Percentiles rank a stretch among this genome's conserved stretches.
phyloP scores from a whole-genome alignment of 2,113 vertebrate species.

The Shinisaurus crocodilurus region DNA sequence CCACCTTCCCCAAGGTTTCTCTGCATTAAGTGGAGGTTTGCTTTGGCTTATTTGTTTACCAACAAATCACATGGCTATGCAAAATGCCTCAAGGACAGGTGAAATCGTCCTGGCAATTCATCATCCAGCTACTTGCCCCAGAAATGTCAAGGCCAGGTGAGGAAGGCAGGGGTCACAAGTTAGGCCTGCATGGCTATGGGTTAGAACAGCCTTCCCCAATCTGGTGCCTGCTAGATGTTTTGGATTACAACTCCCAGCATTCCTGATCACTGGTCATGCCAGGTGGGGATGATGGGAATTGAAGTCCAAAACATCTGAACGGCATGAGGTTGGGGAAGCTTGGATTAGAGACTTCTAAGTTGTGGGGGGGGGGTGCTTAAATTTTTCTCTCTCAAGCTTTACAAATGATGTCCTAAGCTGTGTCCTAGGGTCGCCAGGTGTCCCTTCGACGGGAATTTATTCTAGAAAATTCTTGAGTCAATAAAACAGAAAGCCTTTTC shows the following conservation, averaged over 20 bases:
- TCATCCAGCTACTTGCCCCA: background rate
- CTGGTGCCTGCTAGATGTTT: too few relatives aligned
- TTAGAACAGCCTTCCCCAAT: background rate
- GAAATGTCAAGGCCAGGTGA: background rate
- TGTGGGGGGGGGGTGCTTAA: background rate
- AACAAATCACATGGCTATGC: background rate
- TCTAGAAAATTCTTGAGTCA: too few relatives aligned
- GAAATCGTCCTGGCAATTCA: background rate
- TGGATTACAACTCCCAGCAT: too few relatives aligned
- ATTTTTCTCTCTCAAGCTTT: background rate
- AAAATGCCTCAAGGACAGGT: background rate
- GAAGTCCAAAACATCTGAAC: too few relatives aligned
- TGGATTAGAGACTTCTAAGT: background rate
- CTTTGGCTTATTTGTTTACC: background rate
- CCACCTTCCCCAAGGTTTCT: background rate
- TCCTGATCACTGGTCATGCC: too few relatives aligned
- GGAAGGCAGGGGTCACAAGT: background rate
- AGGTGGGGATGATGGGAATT: too few relatives aligned
- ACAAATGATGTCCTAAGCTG: background rate
- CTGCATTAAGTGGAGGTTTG: background rate
- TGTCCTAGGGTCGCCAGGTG: background rate
- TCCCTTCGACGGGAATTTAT: background rate
- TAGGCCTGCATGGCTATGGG: background rate
- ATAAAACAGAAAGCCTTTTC: background rate
- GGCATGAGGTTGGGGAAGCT: too few relatives aligned